These are phyloP conservation scores for Corythornis vintsioides DNA, from an alignment of 2,113 vertebrate species.

Conservation along the genomic window DNA sequence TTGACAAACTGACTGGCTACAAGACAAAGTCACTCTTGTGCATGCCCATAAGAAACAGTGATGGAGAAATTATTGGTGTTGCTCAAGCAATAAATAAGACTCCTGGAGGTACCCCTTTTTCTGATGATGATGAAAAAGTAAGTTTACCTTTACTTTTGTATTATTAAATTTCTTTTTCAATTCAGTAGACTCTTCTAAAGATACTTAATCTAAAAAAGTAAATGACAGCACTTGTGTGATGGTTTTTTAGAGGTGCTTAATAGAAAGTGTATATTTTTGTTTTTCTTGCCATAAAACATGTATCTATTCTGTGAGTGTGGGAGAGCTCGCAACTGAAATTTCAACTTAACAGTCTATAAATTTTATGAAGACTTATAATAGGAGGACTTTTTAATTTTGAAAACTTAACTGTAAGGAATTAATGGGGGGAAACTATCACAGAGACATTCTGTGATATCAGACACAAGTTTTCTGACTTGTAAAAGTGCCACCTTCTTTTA, in stretches of 20 bases:
- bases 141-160: conserved; percentile 27
- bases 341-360: not conserved
- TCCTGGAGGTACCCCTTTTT: conserved; percentile 90
- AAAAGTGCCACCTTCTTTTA: not conserved
- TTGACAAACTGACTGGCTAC: conserved; percentile 97
- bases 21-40: conserved; percentile 97
- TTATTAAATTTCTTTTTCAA: not conserved
- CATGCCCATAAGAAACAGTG: conserved; percentile 96
- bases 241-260: not conserved
- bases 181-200: not conserved
- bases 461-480: not conserved
- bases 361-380: not conserved
- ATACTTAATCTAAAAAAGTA: not conserved
- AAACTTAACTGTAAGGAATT: not conserved
- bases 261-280: not conserved
- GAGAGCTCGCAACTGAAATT: not conserved
- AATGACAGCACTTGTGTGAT: not conserved
- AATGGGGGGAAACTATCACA: not conserved
- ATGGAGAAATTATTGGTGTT: conserved; percentile 95
- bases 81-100: conserved; percentile 98
- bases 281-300: not conserved
- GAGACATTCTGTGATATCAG: not conserved
- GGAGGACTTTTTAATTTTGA: not conserved
- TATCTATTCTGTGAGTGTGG: not conserved
- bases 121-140: conserved; percentile 97